Evolutionary conservation across 2,113 vertebrate species (phyloP).

Genomic region (Thalassarche chlororhynchos): DNA sequence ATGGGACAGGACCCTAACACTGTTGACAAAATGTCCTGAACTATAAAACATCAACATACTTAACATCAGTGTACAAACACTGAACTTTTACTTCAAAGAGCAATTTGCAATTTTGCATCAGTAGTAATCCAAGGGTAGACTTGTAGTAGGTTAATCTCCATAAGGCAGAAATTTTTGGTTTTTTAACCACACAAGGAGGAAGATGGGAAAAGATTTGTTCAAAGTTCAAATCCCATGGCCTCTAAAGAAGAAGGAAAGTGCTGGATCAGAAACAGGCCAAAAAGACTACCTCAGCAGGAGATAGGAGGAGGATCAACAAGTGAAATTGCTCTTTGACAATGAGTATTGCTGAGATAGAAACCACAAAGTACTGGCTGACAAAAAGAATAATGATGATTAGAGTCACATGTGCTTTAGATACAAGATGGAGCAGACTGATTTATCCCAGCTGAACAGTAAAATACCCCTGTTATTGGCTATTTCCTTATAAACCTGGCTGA

Average conservation of each 20-base stretch:
- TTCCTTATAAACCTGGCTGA: neutral
- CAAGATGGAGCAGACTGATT: neutral
- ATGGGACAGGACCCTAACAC: neutral
- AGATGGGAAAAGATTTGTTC: neutral
- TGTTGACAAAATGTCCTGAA: neutral
- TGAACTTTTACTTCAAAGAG: neutral
- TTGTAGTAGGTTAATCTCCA: neutral
- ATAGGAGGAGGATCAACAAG: neutral
- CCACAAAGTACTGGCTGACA: slow-evolving; percentile 26
- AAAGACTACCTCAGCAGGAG: slow-evolving; percentile 23
- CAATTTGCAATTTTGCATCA: neutral
- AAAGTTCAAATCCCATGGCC: neutral
- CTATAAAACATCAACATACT: neutral
- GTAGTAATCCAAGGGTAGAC: neutral
- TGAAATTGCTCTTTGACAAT: slow-evolving; percentile 10
- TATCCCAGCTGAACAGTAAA: neutral
- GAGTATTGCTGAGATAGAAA: slow-evolving; percentile 9
- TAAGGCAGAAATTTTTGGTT: rapidly evolving
- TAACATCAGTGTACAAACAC: neutral
- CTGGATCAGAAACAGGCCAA: neutral
- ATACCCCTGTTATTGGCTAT: neutral
- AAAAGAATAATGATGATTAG: slow-evolving; percentile 13
- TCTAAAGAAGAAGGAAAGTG: neutral
- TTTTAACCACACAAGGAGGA: neutral
- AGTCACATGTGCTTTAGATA: slow-evolving; percentile 7